These are phyloP conservation scores for Cryptocephalus primarius DNA, from an alignment of 2,888 invertebrate species.

Conservation along the genomic window DNA sequence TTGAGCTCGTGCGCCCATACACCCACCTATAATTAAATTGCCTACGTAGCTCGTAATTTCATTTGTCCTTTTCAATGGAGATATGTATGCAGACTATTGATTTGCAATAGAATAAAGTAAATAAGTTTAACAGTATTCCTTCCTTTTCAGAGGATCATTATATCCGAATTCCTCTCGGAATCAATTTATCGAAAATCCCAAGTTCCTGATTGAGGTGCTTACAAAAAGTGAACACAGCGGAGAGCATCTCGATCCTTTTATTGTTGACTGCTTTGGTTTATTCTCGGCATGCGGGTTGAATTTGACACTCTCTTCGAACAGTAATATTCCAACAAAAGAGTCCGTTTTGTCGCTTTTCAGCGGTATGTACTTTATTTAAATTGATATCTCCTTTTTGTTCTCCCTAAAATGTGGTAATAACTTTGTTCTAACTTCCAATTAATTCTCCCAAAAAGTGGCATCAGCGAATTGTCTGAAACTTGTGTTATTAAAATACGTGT, in stretches of 20 bases:
- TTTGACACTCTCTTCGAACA: slow-evolving; percentile 15
- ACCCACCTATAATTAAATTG: too few species aligned
- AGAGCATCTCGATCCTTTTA: slow-evolving; percentile 7
- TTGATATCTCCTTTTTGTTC: neutral
- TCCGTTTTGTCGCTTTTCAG: slow-evolving; percentile 2
- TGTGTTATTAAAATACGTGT: too few species aligned
- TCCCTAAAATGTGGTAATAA: too few species aligned
- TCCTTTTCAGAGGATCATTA: slow-evolving; percentile 8
- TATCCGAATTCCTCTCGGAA: slow-evolving; percentile 7
- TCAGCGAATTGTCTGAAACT: too few species aligned
- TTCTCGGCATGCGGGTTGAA: slow-evolving; percentile 16
- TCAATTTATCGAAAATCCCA: slow-evolving; percentile 10
- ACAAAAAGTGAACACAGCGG: slow-evolving; percentile 6
- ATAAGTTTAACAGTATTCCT: slow-evolving; percentile 7
- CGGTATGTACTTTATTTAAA: slow-evolving; percentile 2
- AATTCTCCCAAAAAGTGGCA: too few species aligned
- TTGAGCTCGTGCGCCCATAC: too few species aligned
- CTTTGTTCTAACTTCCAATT: too few species aligned
- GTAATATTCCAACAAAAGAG: slow-evolving; percentile 11
- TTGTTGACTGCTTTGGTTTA: slow-evolving; percentile 11
- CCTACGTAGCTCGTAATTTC: too few species aligned
- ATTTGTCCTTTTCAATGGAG: too few species aligned
- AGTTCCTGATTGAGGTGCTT: slow-evolving; percentile 9
- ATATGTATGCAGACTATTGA: neutral
- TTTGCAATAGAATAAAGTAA: slow-evolving; percentile 3